phyloP scores from a whole-genome alignment of 2,888 invertebrate genomes.

The Drosophila recens region DNA sequence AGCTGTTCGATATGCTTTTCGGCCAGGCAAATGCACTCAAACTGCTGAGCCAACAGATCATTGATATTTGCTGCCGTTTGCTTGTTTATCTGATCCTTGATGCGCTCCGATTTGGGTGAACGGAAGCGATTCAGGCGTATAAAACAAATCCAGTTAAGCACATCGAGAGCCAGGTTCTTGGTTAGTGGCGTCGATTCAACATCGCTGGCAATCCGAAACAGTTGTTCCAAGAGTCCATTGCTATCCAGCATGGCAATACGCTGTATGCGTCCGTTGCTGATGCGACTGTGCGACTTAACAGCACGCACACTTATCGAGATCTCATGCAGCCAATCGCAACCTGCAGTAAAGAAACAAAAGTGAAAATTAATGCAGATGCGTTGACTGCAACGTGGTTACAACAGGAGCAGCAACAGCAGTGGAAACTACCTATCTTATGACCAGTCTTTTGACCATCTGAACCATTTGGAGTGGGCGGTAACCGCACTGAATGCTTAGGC shows the following conservation, averaged over 20 bases:
- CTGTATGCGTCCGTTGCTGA: constrained; percentile 87
- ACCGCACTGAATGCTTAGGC: constrained; percentile 15
- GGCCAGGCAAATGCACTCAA: constrained; percentile 89
- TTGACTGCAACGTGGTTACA: not conserved
- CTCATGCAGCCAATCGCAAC: constrained; percentile 97
- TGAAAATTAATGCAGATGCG: not conserved
- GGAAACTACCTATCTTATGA: constrained; percentile 40
- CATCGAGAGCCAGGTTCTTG: constrained; percentile 91
- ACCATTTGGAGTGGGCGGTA: constrained; percentile 9
- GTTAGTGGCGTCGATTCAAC: constrained; percentile 85
- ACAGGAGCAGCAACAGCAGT: not conserved
- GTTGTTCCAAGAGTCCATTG: constrained; percentile 89
- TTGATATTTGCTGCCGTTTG: constrained; percentile 73
- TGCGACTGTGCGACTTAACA: constrained; percentile 86
- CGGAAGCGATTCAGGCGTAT: constrained; percentile 91
- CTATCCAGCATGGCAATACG: constrained; percentile 94
- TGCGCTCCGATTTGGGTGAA: constrained; percentile 85
- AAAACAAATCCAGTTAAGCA: constrained; percentile 94
- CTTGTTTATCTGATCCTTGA: constrained; percentile 78
- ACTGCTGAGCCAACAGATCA: constrained; percentile 88
- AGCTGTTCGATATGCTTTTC: constrained; percentile 89
- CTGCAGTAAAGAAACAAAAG: constrained; percentile 81
- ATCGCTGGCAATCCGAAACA: constrained; percentile 87
- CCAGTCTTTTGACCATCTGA: constrained; percentile 9
- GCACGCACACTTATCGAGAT: constrained; percentile 94